Base-by-base conservation (phyloP, 2,797 vertebrate species). In the Lerista edwardsae region DNA sequence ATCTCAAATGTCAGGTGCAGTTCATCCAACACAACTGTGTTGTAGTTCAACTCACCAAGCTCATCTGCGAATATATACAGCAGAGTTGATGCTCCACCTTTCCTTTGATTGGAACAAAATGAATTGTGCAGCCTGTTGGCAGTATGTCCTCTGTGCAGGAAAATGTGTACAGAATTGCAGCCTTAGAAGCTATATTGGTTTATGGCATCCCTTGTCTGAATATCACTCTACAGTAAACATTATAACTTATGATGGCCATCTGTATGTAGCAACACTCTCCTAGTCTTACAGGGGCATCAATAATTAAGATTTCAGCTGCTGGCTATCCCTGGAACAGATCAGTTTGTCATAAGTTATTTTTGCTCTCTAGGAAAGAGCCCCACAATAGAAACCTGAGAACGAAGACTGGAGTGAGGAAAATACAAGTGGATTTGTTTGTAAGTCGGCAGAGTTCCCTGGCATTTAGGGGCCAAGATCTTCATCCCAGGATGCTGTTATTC, bases 301-400 rank as follows among this genome's bases (percentile, higher is more conserved):
- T 83, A 69, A 87, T 79, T 31, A 77, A 84, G 57, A 71, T 14
- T 36, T 68, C 41, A 55, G 86, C 55, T 80, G 27, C 31, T 31
- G 44, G 34, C 12, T 83, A 57, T 29, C n/a, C 65, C 57, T 75
- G 27, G 34, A 61, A 72, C 39, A 71, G 72, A 80, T 84, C 61
- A 51, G 31, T 71, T 86, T 71, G 65, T 82, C 78, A 76, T 44
- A 19, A 67, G 29, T 14, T 31, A 31, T 68, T 72, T 51, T 2
- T 21, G 29, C 61, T 82, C 68, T 82, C 34, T 79, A 67, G 75
- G 79, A 78, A 82, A 72, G 3, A 8, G 39, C 47, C 36, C 23
- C 34, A 69, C 25, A 12, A 31, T 21, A 64, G 41, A 87, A 55
- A 76, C 15, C 27, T 41, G 82, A 69, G 62, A 51, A 67, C 14